Conservation (phyloP, 2,888 invertebrate genomes). For the Nomada ferruginata region DNA sequence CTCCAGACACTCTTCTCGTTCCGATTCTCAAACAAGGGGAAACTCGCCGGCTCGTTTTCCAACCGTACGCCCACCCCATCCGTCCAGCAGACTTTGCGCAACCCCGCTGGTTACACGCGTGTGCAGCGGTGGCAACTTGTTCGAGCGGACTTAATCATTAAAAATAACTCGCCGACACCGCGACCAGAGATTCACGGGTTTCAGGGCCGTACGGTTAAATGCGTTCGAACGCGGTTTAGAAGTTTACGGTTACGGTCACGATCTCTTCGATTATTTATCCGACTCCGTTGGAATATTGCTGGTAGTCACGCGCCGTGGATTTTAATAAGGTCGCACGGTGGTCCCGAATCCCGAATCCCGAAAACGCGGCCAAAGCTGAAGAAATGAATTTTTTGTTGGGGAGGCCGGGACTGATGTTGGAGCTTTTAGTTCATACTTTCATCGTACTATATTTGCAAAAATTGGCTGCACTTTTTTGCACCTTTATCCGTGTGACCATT, state of each 20-base stretch:
- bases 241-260: conserved; percentile 41
- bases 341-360: no score
- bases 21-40: conserved; percentile 40
- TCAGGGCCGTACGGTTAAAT: no score
- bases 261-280: conserved; percentile 26
- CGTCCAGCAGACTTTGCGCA: neutral
- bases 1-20: conserved; percentile 42
- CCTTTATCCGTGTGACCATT: no score
- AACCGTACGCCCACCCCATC: neutral
- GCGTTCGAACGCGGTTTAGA: neutral
- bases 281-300: conserved; percentile 1
- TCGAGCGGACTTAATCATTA: conserved; percentile 20
- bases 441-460: no score
- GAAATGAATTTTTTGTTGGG: no score
- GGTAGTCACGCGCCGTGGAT: conserved; percentile 31
- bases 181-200: neutral
- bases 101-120: neutral
- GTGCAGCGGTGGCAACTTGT: neutral
- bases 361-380: no score
- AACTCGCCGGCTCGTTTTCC: conserved; percentile 9
- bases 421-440: no score
- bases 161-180: conserved; percentile 1
- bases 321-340: conserved; percentile 12
- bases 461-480: no score
- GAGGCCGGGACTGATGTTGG: no score